phyloP scores from a whole-genome alignment of 2,113 vertebrate genomes.

The Podarcis raffonei region DNA sequence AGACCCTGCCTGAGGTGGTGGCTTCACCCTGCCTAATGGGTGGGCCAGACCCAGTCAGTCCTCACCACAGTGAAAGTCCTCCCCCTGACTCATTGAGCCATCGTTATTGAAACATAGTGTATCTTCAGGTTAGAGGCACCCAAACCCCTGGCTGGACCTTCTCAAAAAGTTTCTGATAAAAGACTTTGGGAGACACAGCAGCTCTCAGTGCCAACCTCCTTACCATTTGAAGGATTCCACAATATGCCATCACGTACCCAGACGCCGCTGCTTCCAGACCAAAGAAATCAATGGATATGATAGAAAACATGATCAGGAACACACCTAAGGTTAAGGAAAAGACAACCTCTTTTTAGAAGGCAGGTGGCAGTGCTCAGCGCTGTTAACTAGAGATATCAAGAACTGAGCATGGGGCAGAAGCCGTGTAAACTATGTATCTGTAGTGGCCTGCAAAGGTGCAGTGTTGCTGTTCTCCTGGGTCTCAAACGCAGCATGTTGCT shows the following conservation, averaged over 20 bases:
- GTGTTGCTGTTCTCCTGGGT: too few relatives aligned
- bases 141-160: neutral
- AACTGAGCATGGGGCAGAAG: neutral
- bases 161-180: neutral
- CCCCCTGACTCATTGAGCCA: neutral
- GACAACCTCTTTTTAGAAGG: neutral
- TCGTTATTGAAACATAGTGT: neutral
- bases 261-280: slow-evolving; percentile 83
- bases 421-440: neutral
- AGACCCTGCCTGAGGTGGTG: too few relatives aligned
- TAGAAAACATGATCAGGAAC: slow-evolving; percentile 93
- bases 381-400: neutral
- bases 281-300: slow-evolving; percentile 91
- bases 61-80: neutral
- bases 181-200: neutral
- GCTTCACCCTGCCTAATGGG: too few relatives aligned
- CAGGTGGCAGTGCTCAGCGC: neutral
- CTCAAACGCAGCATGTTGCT: too few relatives aligned
- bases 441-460: too few relatives aligned
- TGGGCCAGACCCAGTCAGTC: neutral
- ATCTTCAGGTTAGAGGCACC: too few relatives aligned
- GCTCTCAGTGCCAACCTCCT: slow-evolving; percentile 32
- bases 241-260: slow-evolving; percentile 90
- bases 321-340: slow-evolving; percentile 77
- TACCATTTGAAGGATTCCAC: slow-evolving; percentile 92